Conservation (phyloP, 2,888 invertebrate genomes). For the Ligdia adustata region DNA sequence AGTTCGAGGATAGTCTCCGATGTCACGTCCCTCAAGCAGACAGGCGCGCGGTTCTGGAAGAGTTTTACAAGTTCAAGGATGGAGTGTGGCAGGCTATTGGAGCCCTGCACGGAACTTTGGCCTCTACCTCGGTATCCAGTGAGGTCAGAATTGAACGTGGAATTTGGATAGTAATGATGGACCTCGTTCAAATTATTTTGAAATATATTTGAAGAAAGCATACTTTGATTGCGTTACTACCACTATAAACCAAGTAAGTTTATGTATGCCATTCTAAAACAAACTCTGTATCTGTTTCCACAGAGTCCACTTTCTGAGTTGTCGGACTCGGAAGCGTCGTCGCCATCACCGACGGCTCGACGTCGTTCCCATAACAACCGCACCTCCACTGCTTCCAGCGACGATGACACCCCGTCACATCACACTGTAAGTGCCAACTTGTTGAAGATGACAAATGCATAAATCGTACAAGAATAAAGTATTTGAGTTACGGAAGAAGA, state of each 20-base stretch:
- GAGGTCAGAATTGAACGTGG: constrained; percentile 45
- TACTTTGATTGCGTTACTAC: no score
- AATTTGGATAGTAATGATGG: no score
- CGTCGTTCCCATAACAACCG: constrained; percentile 62
- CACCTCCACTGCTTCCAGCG: constrained; percentile 75
- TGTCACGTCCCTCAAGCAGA: constrained; percentile 42
- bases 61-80: constrained; percentile 59
- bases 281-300: constrained; percentile 26
- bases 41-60: constrained; percentile 44
- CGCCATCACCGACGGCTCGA: constrained; percentile 61
- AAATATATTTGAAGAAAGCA: no score
- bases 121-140: constrained; percentile 33
- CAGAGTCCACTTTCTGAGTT: constrained; percentile 84
- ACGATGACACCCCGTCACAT: constrained; percentile 63
- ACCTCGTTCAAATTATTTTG: no score
- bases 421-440: constrained; percentile 55
- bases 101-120: constrained; percentile 61
- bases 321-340: constrained; percentile 82
- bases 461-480: no score
- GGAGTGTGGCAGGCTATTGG: constrained; percentile 65
- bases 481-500: no score
- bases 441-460: no score
- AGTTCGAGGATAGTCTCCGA: constrained; percentile 54
- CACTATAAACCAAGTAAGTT: background rate
- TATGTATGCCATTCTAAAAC: constrained; percentile 11